Evolutionary conservation across 2,888 invertebrate genomes (phyloP).

Genomic region (Chymomyza amoena): DNA sequence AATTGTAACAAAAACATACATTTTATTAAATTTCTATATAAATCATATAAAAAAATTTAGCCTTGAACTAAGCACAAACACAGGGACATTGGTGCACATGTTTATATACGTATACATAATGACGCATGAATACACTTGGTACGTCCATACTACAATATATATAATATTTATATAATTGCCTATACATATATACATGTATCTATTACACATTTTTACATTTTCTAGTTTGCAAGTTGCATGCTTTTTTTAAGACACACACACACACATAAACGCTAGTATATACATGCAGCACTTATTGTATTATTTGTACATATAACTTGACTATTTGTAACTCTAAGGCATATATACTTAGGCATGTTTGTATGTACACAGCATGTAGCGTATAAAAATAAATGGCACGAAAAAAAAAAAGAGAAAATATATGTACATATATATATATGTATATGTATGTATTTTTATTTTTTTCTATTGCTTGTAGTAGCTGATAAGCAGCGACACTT

Average conservation of each 20-base stretch:
- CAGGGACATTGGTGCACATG: not conserved
- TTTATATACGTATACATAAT: not conserved
- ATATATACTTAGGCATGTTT: conserved; percentile 7
- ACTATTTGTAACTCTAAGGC: not conserved
- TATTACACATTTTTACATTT: conserved; percentile 1
- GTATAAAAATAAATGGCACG: conserved; percentile 62
- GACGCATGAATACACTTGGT: not conserved
- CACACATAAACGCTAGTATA: too few relatives aligned
- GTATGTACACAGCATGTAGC: conserved; percentile 31
- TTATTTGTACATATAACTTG: conserved; percentile 6
- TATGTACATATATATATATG: not conserved
- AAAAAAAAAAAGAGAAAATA: conserved; percentile 55
- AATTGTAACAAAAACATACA: not conserved
- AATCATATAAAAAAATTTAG: conserved; percentile 20
- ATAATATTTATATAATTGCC: conserved; percentile 6
- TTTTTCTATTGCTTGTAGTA: conserved; percentile 56
- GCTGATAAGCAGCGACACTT: conserved; percentile 59
- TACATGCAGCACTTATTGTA: conserved; percentile 1
- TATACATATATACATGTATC: conserved; percentile 11
- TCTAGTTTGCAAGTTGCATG: not conserved
- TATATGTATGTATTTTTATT: not conserved
- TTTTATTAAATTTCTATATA: not conserved
- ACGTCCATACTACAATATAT: conserved; percentile 4
- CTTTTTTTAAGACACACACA: too few relatives aligned
- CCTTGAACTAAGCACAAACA: conserved; percentile 31